Conservation (phyloP, 2,797 vertebrate genomes). For the Sebastes diploproa region DNA sequence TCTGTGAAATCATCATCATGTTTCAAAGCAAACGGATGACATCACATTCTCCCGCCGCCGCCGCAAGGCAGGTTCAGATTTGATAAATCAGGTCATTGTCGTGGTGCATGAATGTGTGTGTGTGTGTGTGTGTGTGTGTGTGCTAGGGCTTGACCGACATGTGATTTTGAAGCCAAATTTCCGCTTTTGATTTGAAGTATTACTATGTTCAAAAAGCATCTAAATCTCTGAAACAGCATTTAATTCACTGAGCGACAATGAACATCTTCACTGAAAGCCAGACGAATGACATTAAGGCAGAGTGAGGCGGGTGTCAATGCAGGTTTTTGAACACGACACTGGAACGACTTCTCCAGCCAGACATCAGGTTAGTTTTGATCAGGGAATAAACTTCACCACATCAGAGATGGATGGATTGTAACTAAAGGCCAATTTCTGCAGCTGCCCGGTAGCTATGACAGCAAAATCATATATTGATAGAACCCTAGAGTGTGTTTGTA, state of each 20-base stretch:
- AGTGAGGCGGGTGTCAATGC: constrained; percentile 30
- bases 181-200: not conserved
- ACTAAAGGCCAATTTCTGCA: constrained; percentile 1
- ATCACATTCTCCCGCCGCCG: constrained; percentile 28
- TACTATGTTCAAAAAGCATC: not conserved
- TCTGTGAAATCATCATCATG: constrained; percentile 16
- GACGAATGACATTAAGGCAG: constrained; percentile 61
- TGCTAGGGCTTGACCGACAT: not conserved
- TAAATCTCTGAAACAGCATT: constrained; percentile 14
- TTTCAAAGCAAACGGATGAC: constrained; percentile 27
- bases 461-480: constrained; percentile 1
- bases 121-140: not conserved
- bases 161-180: constrained; percentile 27
- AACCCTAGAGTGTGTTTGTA: constrained; percentile 9
- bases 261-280: constrained; percentile 2
- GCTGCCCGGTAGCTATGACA: not conserved
- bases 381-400: not conserved
- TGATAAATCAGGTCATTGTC: constrained; percentile 18
- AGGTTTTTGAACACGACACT: not conserved
- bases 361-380: constrained; percentile 1
- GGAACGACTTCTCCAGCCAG: constrained; percentile 10
- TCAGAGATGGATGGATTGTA: not conserved
- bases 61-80: constrained; percentile 7
- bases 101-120: not conserved
- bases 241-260: not conserved